Conservation (phyloP, 2,888 invertebrate genomes). For the Drosophila longiperda region DNA sequence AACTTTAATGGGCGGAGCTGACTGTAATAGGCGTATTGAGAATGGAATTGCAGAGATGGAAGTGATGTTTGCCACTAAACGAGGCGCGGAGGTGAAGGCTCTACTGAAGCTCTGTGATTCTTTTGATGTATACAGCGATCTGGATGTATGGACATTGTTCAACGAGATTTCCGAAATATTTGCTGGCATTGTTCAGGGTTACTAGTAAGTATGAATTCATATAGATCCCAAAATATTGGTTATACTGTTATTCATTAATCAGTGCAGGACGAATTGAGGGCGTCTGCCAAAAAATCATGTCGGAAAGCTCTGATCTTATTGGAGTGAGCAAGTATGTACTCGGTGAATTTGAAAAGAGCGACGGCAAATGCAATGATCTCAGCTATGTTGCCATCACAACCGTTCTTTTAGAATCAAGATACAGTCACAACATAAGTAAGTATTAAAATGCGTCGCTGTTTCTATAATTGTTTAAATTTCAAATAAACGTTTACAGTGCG, state of each 20-base stretch:
- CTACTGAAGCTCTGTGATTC: slow-evolving; percentile 80
- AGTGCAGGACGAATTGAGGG: slow-evolving; percentile 77
- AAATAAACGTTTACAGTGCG: slow-evolving; percentile 83
- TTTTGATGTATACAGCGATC: slow-evolving; percentile 78
- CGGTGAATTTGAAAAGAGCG: slow-evolving; percentile 35
- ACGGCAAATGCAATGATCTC: slow-evolving; percentile 71
- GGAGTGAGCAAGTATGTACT: slow-evolving; percentile 73
- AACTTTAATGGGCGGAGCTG: slow-evolving; percentile 75
- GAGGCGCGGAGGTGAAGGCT: slow-evolving; percentile 73
- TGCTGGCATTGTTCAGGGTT: slow-evolving; percentile 81
- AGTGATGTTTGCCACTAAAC: slow-evolving; percentile 70
- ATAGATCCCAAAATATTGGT: not conserved
- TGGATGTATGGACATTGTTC: slow-evolving; percentile 82
- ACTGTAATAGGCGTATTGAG: slow-evolving; percentile 81
- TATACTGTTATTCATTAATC: not conserved
- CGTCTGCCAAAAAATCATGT: slow-evolving; percentile 72
- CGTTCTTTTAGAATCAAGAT: slow-evolving; percentile 54
- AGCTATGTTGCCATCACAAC: slow-evolving; percentile 71
- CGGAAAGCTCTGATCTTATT: slow-evolving; percentile 70
- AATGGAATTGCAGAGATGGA: slow-evolving; percentile 81
- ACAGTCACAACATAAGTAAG: slow-evolving; percentile 71
- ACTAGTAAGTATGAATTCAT: slow-evolving; percentile 66
- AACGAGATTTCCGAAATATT: slow-evolving; percentile 82
- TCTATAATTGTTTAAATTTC: not conserved
- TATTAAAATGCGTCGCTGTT: not conserved